Evolutionary conservation across 64 coral and sea anemone genomes (phyloP).

Genomic region (Dendronephthya gigantea): DNA sequence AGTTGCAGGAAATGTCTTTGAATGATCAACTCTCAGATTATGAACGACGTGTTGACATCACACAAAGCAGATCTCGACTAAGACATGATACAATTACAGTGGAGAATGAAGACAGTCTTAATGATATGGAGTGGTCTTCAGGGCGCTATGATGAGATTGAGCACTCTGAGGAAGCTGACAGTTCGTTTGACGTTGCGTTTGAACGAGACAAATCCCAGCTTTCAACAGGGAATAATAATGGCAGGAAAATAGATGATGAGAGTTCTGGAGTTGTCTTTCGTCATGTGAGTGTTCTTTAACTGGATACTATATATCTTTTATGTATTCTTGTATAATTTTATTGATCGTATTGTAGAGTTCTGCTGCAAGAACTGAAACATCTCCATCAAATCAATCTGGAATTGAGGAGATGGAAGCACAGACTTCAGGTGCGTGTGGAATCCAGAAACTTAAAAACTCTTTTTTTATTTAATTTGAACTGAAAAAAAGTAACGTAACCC

Average conservation of each 20-base stretch:
- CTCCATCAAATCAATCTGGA: not conserved
- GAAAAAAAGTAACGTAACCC: too few species aligned
- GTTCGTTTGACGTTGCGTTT: not conserved
- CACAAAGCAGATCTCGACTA: not conserved
- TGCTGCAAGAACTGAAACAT: not conserved
- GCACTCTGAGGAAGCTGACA: not conserved
- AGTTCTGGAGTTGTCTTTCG: not conserved
- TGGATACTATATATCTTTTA: too few species aligned
- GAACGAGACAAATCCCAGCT: not conserved
- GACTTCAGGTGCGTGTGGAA: too few species aligned
- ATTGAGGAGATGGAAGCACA: not conserved
- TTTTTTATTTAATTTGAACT: too few species aligned
- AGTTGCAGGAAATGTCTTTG: not conserved
- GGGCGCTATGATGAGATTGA: not conserved
- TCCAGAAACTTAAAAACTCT: too few species aligned
- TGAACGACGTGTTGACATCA: not conserved
- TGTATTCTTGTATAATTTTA: not conserved
- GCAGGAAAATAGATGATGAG: not conserved
- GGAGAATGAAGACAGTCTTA: not conserved
- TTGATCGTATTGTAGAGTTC: not conserved
- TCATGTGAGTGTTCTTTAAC: not conserved
- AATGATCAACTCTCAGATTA: not conserved
- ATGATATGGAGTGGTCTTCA: not conserved
- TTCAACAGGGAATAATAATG: not conserved
- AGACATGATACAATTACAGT: not conserved